Evolutionary conservation across 2,797 vertebrate species (phyloP).

Genomic region (Ctenosaura bakeri): DNA sequence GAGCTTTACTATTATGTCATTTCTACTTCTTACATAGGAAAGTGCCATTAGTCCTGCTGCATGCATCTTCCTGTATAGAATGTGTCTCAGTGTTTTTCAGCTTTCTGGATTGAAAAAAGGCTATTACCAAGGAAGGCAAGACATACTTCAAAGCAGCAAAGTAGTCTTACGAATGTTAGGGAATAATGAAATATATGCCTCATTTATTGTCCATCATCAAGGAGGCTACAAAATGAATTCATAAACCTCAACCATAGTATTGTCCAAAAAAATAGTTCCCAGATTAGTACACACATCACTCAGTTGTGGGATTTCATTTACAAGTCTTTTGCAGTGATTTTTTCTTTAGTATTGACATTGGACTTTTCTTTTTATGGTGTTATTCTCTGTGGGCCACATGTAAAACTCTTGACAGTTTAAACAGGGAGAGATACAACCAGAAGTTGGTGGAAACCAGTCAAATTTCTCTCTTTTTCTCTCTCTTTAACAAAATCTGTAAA

Average conservation of each 20-base stretch:
- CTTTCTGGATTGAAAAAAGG: background rate
- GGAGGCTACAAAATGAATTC: background rate
- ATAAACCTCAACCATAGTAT: background rate
- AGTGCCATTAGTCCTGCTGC: background rate
- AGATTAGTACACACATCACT: background rate
- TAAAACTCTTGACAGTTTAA: background rate
- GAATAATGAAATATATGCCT: background rate
- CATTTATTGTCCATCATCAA: background rate
- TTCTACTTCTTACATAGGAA: background rate
- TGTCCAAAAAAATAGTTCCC: background rate
- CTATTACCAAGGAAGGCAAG: slow-evolving; percentile 14
- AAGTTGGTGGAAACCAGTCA: rapidly evolving
- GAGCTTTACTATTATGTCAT: background rate
- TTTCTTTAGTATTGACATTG: background rate
- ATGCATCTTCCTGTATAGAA: background rate
- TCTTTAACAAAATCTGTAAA: background rate
- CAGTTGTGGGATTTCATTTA: background rate
- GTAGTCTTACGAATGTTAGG: background rate
- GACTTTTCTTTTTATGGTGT: background rate
- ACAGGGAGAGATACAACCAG: background rate
- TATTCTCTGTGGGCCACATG: background rate
- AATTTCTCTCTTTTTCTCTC: background rate
- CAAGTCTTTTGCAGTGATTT: background rate
- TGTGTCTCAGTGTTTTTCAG: rapidly evolving
- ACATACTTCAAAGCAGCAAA: background rate